These are phyloP conservation scores for Myzus persicae DNA, from an alignment of 1,140 invertebrate species.

Conservation along the genomic window DNA sequence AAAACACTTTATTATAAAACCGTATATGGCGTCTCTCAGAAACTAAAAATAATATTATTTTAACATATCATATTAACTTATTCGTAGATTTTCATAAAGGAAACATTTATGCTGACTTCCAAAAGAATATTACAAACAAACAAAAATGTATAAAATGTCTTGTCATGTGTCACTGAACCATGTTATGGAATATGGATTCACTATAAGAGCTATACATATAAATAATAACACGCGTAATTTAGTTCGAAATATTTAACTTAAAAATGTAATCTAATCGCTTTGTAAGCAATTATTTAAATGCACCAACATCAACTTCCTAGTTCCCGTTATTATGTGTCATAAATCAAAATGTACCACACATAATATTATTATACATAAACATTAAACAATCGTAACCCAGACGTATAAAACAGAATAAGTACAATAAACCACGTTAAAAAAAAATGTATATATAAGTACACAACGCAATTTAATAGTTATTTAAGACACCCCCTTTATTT, in stretches of 20 bases:
- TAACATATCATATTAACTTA: background rate
- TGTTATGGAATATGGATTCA: background rate
- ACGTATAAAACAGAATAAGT: background rate
- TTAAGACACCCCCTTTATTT: background rate
- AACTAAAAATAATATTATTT: background rate
- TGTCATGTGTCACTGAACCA: background rate
- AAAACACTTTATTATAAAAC: background rate
- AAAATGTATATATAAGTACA: background rate
- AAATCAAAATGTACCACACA: constrained; percentile 15
- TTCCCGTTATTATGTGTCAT: background rate
- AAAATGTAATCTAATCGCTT: constrained; percentile 2
- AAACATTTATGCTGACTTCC: background rate
- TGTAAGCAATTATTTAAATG: constrained; percentile 31
- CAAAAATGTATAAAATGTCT: background rate
- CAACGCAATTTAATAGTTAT: background rate
- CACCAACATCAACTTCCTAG: constrained; percentile 11
- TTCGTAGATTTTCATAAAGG: background rate
- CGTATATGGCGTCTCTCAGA: background rate
- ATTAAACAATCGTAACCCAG: background rate
- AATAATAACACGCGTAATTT: background rate
- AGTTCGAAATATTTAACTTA: background rate
- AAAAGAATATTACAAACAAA: background rate
- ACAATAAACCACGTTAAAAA: background rate
- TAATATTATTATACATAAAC: background rate
- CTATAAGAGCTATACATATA: background rate